Conservation (phyloP, 2,113 vertebrate species). For the Pygoscelis antarcticus region DNA sequence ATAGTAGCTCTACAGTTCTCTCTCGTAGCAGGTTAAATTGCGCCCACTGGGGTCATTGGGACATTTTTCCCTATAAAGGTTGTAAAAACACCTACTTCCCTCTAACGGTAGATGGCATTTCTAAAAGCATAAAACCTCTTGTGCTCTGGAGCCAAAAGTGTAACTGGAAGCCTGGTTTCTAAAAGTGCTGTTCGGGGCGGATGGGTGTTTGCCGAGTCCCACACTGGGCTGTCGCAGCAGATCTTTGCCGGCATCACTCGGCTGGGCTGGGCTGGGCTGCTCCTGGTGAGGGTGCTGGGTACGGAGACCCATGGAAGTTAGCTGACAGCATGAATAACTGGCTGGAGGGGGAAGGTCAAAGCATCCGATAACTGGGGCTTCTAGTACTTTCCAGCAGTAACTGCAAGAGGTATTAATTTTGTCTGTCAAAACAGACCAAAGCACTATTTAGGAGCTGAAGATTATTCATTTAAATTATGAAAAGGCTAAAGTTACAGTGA, state of each 20-base stretch:
- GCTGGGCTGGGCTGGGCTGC: background rate
- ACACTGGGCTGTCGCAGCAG: fast-evolving
- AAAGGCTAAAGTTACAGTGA: constrained; percentile 54
- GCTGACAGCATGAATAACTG: background rate
- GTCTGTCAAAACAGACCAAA: constrained; percentile 48
- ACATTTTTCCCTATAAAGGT: background rate
- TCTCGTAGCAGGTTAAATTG: background rate
- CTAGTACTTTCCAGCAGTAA: background rate
- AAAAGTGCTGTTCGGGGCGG: fast-evolving
- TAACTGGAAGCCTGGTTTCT: background rate
- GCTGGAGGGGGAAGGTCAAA: constrained; percentile 8
- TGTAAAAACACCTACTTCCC: background rate
- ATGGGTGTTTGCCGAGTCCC: fast-evolving
- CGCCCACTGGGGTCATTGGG: background rate
- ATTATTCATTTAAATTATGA: constrained; percentile 62
- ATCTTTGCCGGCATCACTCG: fast-evolving
- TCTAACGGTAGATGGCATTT: fast-evolving
- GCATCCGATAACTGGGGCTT: background rate
- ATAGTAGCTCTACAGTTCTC: background rate
- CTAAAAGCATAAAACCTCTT: background rate
- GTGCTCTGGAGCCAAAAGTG: background rate
- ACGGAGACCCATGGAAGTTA: fast-evolving
- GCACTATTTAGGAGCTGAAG: constrained; percentile 34
- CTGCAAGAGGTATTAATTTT: constrained; percentile 36
- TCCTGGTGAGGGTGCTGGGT: fast-evolving